Base-by-base conservation (phyloP, 1,140 invertebrate species). In the Subanguina moxae region DNA sequence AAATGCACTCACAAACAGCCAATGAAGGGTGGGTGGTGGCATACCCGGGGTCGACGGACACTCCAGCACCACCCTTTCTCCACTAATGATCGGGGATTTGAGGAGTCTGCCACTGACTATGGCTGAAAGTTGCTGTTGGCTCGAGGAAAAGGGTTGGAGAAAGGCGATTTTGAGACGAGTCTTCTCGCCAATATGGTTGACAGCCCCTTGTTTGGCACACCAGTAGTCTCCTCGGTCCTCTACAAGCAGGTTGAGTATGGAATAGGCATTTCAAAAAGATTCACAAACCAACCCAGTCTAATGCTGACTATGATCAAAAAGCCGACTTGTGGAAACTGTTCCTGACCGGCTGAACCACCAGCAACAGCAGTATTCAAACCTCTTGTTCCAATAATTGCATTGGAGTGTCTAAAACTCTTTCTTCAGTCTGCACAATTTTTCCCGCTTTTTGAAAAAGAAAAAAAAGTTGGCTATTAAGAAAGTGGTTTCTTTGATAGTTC, bases 211-310 rank as follows among this genome's bases (percentile, higher is more conserved):
- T n/a, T 28, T 19, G n/a, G 58, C 19, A 61, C 58, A 61, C 58
- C 58, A 61, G 28, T 61, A 61, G 19, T 61, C 58, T 21, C 58
- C 58, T 43, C 27, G 5, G n/a, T 61, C 58, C 13, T 43, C 58
- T 61, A n/a, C n/a, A 61, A 61, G 13, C 3, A 21, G 48, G 8
- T 19, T 52, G 48, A 52, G 3, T 38, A 38, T 38, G 32, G 32
- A 38, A 11, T 38, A 11, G 32, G 32, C 32, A 38, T 5, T 38
- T 38, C 32, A 11, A 38, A 25, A 52, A 52, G 11, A 45, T n/a
- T 13, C 43, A 45, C 11, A 7, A 52, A 52, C 48, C 17, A 52
- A 52, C 48, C 48, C 3, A 52, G 8, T 21, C 3, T 52, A 52
- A 61, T 61, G 58, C 28, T 8, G n/a, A 5, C 3, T 19, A 61